Evolutionary conservation across 2,797 vertebrate species (phyloP).

Genomic region (Sebastes alutus): DNA sequence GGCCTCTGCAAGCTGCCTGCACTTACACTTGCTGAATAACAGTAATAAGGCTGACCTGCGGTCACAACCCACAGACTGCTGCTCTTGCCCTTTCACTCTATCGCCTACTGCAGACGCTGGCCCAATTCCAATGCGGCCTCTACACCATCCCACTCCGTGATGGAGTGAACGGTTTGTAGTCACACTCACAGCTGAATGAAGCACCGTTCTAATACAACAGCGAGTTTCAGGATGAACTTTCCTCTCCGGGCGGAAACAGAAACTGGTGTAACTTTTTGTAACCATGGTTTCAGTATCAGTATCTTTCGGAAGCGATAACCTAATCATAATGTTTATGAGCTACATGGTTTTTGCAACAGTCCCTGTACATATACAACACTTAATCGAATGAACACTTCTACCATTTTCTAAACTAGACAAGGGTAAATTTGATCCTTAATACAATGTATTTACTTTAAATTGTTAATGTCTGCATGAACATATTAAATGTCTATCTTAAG

Average conservation of each 20-base stretch:
- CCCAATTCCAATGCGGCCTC: not conserved
- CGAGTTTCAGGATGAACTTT: not conserved
- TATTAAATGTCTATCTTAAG: no score
- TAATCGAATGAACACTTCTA: not conserved
- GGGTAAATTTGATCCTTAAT: not conserved
- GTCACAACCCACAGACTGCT: slow-evolving; percentile 1
- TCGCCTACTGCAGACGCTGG: not conserved
- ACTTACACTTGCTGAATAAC: slow-evolving; percentile 22
- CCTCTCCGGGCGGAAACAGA: not conserved
- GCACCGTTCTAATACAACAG: not conserved
- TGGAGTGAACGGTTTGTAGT: not conserved
- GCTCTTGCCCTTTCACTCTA: slow-evolving; percentile 6
- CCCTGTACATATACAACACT: not conserved
- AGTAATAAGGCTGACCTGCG: slow-evolving; percentile 22
- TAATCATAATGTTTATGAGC: not conserved
- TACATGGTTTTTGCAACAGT: not conserved
- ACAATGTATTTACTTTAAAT: no score
- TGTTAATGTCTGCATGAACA: no score
- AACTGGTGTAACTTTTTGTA: not conserved
- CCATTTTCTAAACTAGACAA: not conserved
- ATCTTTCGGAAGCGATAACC: not conserved
- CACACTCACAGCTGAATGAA: not conserved
- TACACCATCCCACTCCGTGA: not conserved
- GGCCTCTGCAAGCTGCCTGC: slow-evolving; percentile 7
- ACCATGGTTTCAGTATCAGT: not conserved